These are phyloP conservation scores for Mellivora capensis DNA, from an alignment of 2,113 vertebrate genomes.

Conservation along the genomic window DNA sequence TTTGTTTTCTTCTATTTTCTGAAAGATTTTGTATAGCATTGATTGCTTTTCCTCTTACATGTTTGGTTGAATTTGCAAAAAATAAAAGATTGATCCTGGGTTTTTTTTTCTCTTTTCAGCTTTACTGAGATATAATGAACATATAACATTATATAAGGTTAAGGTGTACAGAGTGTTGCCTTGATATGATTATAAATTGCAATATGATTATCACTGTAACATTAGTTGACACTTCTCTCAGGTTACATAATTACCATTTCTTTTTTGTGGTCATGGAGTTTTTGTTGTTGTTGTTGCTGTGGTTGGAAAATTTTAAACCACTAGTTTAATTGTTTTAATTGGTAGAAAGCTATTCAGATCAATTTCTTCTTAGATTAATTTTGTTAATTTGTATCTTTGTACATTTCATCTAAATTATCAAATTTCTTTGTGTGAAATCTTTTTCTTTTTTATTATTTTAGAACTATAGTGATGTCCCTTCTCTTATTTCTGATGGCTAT, in stretches of 20 bases:
- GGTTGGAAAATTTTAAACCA: background rate
- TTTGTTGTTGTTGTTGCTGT: background rate
- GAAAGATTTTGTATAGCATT: background rate
- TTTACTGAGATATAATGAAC: background rate
- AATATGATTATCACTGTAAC: background rate
- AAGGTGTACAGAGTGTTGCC: background rate
- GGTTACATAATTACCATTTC: background rate
- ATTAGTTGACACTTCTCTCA: background rate
- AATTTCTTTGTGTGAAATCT: background rate
- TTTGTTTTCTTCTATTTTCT: background rate
- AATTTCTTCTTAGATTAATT: background rate
- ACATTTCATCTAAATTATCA: background rate
- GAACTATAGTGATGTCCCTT: background rate
- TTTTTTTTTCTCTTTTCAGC: background rate
- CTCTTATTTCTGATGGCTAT: background rate
- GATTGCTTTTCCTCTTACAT: background rate
- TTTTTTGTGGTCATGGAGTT: background rate
- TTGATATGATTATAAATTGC: background rate
- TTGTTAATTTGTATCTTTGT: background rate
- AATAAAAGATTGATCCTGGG: background rate
- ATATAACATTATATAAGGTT: background rate
- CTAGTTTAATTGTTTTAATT: background rate
- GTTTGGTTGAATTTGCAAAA: background rate
- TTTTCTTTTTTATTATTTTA: background rate
- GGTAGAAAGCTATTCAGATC: background rate